Percentiles rank a stretch among this genome's conserved stretches.
These are phyloP conservation scores for Tokudaia muenninki DNA, from an alignment of 2,797 vertebrate genomes.

Conservation along the genomic window DNA sequence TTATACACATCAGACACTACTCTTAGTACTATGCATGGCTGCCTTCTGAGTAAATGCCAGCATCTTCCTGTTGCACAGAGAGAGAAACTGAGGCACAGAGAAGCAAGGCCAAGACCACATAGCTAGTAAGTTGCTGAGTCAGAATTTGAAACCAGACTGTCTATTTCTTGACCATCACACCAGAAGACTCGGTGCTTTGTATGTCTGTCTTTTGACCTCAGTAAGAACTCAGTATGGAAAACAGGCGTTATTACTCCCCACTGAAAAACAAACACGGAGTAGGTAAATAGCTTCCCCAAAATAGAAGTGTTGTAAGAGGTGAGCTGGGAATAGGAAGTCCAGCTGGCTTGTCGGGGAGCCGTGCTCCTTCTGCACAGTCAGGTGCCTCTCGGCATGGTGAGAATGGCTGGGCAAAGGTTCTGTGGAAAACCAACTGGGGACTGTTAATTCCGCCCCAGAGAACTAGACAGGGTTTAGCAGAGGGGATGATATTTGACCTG, in stretches of 20 bases:
- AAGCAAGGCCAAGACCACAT: neutral
- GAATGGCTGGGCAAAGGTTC: neutral
- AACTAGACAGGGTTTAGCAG: conserved; percentile 16
- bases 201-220: neutral
- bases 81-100: conserved; percentile 30
- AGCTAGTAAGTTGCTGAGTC: neutral
- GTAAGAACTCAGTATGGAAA: neutral
- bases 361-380: neutral
- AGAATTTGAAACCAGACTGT: conserved; percentile 8
- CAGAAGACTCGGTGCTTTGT: neutral
- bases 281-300: conserved; percentile 34
- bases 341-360: neutral
- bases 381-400: neutral
- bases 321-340: neutral
- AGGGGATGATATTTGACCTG: conserved; percentile 66
- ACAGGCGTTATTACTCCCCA: neutral
- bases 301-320: conserved; percentile 15
- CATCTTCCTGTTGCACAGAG: neutral
- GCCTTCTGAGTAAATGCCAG: neutral
- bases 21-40: neutral
- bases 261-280: conserved; percentile 36
- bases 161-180: neutral
- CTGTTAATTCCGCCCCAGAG: conserved; percentile 59
- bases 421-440: neutral
- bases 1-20: neutral